Percentiles rank a stretch among this genome's conserved stretches.
Conservation (phyloP, 2,113 vertebrate species). For the Phocoena sinus region DNA sequence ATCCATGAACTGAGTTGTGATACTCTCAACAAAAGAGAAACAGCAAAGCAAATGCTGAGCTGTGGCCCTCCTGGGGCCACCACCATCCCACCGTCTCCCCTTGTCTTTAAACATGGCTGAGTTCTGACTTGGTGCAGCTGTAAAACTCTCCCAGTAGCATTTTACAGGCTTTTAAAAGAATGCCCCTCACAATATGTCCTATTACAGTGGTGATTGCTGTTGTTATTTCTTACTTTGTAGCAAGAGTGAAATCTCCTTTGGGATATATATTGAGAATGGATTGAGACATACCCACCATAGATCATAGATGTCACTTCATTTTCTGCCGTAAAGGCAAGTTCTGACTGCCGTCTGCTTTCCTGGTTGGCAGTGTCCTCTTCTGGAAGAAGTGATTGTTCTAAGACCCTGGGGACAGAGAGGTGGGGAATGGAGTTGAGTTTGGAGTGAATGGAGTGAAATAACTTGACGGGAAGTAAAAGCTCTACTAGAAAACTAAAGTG, state of each 20-base stretch:
- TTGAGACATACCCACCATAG: not conserved
- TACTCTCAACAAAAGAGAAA: slow-evolving; percentile 53
- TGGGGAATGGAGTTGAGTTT: not conserved
- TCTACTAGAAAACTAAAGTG: not conserved
- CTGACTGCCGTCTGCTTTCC: not conserved
- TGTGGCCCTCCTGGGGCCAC: not conserved
- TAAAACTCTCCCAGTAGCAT: not conserved
- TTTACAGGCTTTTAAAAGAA: slow-evolving; percentile 17
- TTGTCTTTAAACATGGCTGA: not conserved
- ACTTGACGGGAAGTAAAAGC: not conserved
- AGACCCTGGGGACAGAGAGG: not conserved
- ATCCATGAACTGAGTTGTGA: slow-evolving; percentile 43
- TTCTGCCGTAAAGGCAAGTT: not conserved
- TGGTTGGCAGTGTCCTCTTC: not conserved
- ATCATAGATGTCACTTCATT: not conserved
- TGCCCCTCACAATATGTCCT: not conserved
- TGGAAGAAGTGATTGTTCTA: not conserved
- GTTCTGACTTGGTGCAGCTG: not conserved
- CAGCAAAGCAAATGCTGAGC: not conserved
- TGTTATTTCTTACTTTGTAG: slow-evolving; percentile 16
- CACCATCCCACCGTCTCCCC: not conserved
- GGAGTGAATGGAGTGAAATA: not conserved
- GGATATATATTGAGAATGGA: not conserved
- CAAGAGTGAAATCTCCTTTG: not conserved
- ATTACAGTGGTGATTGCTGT: not conserved